phyloP scores from a whole-genome alignment of 2,797 vertebrate species.

The Margarornis squamiger region DNA sequence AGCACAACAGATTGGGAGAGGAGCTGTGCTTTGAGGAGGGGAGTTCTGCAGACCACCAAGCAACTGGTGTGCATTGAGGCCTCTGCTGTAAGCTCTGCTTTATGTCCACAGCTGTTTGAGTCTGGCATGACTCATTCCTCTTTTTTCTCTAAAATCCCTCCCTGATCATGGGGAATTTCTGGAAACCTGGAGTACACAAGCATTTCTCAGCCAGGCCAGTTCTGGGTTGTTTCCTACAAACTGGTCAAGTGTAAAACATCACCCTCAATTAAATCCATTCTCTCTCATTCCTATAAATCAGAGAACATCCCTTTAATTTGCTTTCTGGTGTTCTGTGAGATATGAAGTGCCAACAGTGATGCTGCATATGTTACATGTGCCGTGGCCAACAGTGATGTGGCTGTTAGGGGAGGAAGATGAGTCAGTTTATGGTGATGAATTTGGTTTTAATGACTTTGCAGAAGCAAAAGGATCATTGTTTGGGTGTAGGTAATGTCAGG shows the following conservation, averaged over 20 bases:
- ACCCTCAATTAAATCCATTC: background rate
- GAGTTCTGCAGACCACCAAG: background rate
- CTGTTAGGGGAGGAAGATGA: background rate
- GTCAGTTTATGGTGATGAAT: too few relatives aligned
- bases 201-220: background rate
- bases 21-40: background rate
- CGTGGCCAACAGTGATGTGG: background rate
- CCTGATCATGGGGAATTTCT: fast-evolving
- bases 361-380: too few relatives aligned
- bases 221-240: background rate
- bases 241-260: background rate
- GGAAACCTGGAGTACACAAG: background rate
- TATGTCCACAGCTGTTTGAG: fast-evolving
- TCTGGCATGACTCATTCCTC: background rate
- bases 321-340: background rate
- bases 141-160: background rate
- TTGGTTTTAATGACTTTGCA: background rate
- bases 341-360: too few relatives aligned
- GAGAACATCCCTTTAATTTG: background rate
- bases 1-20: background rate
- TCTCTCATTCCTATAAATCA: background rate
- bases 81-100: background rate
- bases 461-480: background rate
- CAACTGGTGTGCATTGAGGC: background rate
- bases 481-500: background rate